Evolutionary conservation across 2,888 invertebrate genomes (phyloP).

Genomic region (Perdita meconis): DNA sequence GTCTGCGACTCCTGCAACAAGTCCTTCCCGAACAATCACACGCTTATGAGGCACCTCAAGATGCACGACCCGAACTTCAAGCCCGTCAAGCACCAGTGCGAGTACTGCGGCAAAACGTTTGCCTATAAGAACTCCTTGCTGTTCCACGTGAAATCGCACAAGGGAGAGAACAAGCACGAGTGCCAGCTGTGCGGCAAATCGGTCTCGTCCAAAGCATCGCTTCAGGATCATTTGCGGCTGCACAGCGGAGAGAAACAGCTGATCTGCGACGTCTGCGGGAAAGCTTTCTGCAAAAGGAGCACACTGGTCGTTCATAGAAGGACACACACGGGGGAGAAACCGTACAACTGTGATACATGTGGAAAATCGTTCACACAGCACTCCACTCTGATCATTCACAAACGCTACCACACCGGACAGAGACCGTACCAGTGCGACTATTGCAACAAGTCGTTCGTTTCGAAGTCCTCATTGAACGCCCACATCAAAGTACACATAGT

Average conservation of each 20-base stretch:
- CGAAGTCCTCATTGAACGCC: conserved; percentile 81
- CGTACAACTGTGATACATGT: conserved; percentile 83
- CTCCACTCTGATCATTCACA: conserved; percentile 84
- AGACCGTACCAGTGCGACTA: conserved; percentile 82
- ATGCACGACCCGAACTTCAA: conserved; percentile 79
- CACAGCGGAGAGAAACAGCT: conserved; percentile 83
- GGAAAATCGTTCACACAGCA: conserved; percentile 83
- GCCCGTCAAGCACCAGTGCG: conserved; percentile 80
- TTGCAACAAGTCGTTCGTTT: conserved; percentile 83
- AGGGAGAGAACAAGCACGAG: conserved; percentile 80
- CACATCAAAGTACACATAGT: conserved; percentile 76
- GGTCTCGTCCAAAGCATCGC: conserved; percentile 82
- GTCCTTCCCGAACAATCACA: conserved; percentile 78
- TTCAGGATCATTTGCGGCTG: conserved; percentile 83
- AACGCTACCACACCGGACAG: conserved; percentile 84
- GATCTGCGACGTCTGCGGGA: conserved; percentile 83
- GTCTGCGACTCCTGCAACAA: conserved; percentile 76
- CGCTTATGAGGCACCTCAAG: conserved; percentile 73
- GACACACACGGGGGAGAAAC: conserved; percentile 84
- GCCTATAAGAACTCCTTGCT: conserved; percentile 81
- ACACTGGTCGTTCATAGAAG: conserved; percentile 83
- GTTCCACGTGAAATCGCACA: conserved; percentile 81
- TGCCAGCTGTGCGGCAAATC: conserved; percentile 83
- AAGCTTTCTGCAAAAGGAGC: conserved; percentile 83
- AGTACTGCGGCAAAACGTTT: conserved; percentile 82